Evolutionary conservation across 2,113 vertebrate genomes (phyloP), one percentile per base, ranked within the genome.

Genomic region (Marmota flaviventris): DNA sequence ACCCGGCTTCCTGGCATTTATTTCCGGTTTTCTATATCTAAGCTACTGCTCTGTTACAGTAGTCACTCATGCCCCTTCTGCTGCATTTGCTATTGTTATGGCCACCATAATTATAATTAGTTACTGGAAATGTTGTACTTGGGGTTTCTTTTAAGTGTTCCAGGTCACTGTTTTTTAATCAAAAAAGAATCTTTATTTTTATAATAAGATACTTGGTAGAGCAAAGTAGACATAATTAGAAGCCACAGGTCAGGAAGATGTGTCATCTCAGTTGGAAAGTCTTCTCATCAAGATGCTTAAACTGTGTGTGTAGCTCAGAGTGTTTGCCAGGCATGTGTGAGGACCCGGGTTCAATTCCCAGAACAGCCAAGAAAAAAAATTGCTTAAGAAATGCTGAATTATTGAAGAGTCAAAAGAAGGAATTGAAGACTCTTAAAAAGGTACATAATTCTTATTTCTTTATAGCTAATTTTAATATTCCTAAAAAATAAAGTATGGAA

Each of bases 391-490:
- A 79, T 56, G 48, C 7, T 77, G 24, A 86, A 76, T 73, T 17
- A 67, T 16, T 37, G 78, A 48, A 91, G 11, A 73, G 14, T 32
- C 29, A 79, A 8, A 67, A 72, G 53, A 78, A 63, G 1, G 39
- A 86, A 76, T 73, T 37, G 78, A 48, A 91, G 8, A 78, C 11
- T 32, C 29, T 84, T 6, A 67, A 72, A 72, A 78, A 63, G 2
- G 39, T 18, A 93, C 5, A 16, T 69, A 84, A n/a, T 65, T 89
- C 11, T 51, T 83, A 84, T n/a, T 84, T 85, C 63, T 95, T 93
- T 29, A 85, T 82, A 61, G 25, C 2, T 89, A 18, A 86, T 77
- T 89, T 75, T 79, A 42, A 39, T 85, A 83, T 91, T 58, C 13
- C 32, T 34, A 27, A 65, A 42, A 18, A 70, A 42, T 37, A 42